A percentile compares a stretch with the other conserved stretches of the same genome.
Conservation (phyloP, 2,888 invertebrate species). For the Philaethria dido region DNA sequence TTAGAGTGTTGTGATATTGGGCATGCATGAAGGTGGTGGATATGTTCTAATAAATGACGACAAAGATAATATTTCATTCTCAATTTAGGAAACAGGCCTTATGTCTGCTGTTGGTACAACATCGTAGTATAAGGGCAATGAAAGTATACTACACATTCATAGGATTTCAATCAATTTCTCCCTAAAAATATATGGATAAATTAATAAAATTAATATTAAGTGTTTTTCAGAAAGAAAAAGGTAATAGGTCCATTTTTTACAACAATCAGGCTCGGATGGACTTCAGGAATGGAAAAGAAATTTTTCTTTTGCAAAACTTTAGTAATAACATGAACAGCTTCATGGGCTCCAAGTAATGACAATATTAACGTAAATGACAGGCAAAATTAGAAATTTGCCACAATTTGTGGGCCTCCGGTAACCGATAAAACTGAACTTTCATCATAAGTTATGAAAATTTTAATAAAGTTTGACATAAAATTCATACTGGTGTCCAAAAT, state of each 20-base stretch:
- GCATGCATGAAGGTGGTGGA: no score
- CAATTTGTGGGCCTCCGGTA: conserved; percentile 59
- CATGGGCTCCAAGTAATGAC: conserved; percentile 56
- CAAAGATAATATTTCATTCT: no score
- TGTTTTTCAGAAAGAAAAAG: not conserved
- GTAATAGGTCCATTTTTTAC: conserved; percentile 17
- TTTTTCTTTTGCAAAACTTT: conserved; percentile 43
- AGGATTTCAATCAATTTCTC: not conserved
- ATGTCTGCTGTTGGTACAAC: no score
- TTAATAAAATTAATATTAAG: not conserved
- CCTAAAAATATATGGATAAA: not conserved
- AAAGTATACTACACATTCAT: not conserved
- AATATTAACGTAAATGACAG: conserved; percentile 65
- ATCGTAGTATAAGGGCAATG: no score
- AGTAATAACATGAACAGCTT: conserved; percentile 48
- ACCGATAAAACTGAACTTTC: conserved; percentile 61
- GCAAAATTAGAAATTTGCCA: conserved; percentile 62
- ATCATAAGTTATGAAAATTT: conserved; percentile 58
- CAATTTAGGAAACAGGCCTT: no score
- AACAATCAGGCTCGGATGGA: conserved; percentile 9
- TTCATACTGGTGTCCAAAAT: conserved; percentile 58
- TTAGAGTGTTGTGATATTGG: no score
- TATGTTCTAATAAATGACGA: no score
- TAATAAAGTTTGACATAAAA: conserved; percentile 63
- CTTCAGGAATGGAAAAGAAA: conserved; percentile 16